Conservation (phyloP, 1,140 invertebrate genomes). For the Coenobita brevimanus region DNA sequence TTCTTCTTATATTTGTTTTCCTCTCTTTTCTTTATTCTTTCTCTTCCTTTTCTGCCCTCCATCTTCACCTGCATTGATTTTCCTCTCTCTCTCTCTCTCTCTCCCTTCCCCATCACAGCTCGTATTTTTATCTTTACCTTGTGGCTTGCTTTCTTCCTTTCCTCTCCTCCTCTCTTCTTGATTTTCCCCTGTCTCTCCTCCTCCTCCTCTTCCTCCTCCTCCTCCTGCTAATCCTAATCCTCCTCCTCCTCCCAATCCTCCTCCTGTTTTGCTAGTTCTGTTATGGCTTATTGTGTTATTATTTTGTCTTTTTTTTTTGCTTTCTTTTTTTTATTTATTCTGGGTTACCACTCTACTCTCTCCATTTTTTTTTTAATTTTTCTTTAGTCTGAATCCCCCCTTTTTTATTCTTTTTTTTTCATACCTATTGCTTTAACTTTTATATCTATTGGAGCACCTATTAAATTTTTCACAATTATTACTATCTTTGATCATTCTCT, state of each 20-base stretch:
- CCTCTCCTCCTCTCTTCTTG: neutral
- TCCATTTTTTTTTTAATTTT: neutral
- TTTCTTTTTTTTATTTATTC: neutral
- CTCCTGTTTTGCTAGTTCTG: neutral
- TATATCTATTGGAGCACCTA: no score
- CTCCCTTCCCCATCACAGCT: neutral
- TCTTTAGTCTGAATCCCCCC: neutral
- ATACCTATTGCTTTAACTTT: no score
- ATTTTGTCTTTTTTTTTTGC: neutral
- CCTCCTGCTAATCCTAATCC: no score
- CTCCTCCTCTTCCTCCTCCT: neutral
- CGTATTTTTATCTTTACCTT: neutral
- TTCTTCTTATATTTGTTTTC: neutral
- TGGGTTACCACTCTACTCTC: neutral
- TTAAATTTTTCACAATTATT: no score
- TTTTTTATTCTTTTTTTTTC: slow-evolving; percentile 6
- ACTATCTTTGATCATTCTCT: neutral
- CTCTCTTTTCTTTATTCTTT: neutral
- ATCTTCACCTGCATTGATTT: neutral
- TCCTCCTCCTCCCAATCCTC: neutral
- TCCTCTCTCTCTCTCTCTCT: no score
- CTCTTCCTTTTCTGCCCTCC: neutral
- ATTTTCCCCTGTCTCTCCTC: neutral
- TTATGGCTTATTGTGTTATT: neutral
- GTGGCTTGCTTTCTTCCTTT: neutral